A percentile compares a stretch with the other conserved stretches of the same genome.
Evolutionary conservation across 1,140 invertebrate genomes (phyloP).

Genomic region (Meloidogyne hapla): DNA sequence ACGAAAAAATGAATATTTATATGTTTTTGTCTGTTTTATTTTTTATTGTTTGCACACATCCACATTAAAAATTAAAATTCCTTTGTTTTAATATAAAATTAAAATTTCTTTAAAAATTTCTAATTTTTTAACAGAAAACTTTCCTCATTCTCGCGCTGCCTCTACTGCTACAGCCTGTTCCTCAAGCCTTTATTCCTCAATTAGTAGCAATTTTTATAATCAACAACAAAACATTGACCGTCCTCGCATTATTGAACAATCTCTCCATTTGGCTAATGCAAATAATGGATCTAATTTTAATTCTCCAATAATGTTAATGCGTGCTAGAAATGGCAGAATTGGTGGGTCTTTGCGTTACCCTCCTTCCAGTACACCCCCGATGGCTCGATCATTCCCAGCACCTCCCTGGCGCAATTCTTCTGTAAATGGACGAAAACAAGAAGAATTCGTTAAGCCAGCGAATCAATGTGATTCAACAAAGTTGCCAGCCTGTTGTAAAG

Average conservation of each 20-base stretch:
- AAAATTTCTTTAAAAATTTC: too few relatives aligned
- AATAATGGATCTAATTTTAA: constrained; percentile 7
- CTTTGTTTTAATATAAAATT: not conserved
- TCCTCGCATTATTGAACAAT: not conserved
- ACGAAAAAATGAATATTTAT: too few relatives aligned
- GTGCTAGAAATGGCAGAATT: constrained; percentile 37
- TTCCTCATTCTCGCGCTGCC: not conserved
- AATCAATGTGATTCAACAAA: constrained; percentile 7
- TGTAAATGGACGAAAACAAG: not conserved
- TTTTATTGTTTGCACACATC: not conserved
- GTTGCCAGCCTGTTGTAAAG: constrained; percentile 24
- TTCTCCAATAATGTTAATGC: constrained; percentile 9
- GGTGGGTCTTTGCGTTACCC: constrained; percentile 47
- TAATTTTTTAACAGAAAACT: not conserved
- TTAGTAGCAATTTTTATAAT: not conserved
- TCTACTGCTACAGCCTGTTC: constrained; percentile 4
- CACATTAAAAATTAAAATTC: too few relatives aligned
- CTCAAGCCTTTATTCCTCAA: not conserved
- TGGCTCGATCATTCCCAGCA: constrained; percentile 3
- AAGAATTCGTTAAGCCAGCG: not conserved
- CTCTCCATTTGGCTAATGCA: not conserved
- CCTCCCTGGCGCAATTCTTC: not conserved
- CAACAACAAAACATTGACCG: constrained; percentile 2
- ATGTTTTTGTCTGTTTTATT: too few relatives aligned
- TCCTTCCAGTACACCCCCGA: not conserved